Conservation (phyloP, 1,140 invertebrate genomes). For the Metaphire vulgaris region DNA sequence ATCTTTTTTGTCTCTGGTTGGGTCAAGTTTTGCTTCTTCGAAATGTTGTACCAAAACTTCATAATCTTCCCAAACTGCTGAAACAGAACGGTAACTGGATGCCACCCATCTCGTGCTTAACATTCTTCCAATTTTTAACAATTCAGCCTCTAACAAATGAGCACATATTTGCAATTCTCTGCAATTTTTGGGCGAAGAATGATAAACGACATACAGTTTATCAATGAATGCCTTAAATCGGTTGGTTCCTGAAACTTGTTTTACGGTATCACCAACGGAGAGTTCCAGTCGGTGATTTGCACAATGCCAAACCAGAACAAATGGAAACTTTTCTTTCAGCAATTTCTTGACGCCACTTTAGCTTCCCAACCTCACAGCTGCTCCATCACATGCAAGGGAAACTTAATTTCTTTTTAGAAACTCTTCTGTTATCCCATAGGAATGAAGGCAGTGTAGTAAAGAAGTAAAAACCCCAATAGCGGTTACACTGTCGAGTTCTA, state of each 20-base stretch:
- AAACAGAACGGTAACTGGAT: not conserved
- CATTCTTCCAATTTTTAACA: not conserved
- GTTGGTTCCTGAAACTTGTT: not conserved
- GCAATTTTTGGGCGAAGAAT: not conserved
- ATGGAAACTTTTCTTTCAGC: slow-evolving; percentile 1
- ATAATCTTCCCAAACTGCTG: not conserved
- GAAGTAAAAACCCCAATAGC: not conserved
- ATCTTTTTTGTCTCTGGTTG: not conserved
- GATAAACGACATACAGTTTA: not conserved
- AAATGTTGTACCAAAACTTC: not conserved
- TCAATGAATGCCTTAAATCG: not conserved
- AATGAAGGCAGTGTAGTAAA: not conserved
- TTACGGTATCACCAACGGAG: not conserved
- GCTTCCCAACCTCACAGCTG: not conserved
- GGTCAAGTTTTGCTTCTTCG: not conserved
- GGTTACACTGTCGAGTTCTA: not conserved
- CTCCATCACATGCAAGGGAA: not conserved
- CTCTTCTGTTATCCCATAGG: not conserved
- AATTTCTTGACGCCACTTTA: not conserved
- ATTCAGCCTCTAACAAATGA: not conserved
- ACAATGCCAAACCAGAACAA: not conserved
- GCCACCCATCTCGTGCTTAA: not conserved
- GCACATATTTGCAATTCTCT: slow-evolving; percentile 2
- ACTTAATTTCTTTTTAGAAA: not conserved
- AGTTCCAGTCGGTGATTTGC: not conserved